Conservation (phyloP, 2,888 invertebrate species). For the Papilio protenor region DNA sequence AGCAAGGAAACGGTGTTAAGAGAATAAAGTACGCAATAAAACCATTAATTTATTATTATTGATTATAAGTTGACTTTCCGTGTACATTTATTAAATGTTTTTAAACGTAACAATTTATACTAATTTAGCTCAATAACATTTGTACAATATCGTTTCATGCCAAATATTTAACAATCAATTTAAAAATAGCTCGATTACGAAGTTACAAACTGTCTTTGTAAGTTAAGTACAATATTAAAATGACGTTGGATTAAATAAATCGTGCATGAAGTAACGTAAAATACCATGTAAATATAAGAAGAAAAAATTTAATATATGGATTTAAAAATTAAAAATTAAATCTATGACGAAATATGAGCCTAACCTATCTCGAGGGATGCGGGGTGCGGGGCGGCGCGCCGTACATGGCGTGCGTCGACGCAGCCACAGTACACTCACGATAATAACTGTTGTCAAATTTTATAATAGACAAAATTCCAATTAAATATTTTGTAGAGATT, state of each 20-base stretch:
- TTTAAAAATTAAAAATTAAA: conserved; percentile 35
- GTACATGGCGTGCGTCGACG: conserved; percentile 74
- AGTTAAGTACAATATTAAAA: background rate
- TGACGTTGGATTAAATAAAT: background rate
- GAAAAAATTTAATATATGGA: background rate
- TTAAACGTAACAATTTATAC: background rate
- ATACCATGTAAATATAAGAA: no score
- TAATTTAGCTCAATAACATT: background rate
- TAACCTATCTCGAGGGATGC: conserved; percentile 62
- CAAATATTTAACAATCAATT: background rate
- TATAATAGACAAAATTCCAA: background rate
- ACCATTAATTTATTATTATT: background rate
- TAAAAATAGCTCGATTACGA: background rate
- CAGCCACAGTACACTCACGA: conserved; percentile 59
- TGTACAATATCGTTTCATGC: background rate
- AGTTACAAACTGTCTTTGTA: conserved; percentile 2
- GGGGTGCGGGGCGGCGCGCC: conserved; percentile 61
- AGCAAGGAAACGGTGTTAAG: no score
- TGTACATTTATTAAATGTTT: background rate
- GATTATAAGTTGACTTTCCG: background rate
- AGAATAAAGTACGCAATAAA: background rate
- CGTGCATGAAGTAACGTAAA: background rate
- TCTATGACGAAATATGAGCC: conserved; percentile 77
- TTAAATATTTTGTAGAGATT: background rate
- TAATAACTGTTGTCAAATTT: conserved; percentile 44